Percentiles rank a stretch among this genome's conserved stretches.
Conservation (phyloP, 2,113 vertebrate species). For the Calyptommatus sinebrachiatus region DNA sequence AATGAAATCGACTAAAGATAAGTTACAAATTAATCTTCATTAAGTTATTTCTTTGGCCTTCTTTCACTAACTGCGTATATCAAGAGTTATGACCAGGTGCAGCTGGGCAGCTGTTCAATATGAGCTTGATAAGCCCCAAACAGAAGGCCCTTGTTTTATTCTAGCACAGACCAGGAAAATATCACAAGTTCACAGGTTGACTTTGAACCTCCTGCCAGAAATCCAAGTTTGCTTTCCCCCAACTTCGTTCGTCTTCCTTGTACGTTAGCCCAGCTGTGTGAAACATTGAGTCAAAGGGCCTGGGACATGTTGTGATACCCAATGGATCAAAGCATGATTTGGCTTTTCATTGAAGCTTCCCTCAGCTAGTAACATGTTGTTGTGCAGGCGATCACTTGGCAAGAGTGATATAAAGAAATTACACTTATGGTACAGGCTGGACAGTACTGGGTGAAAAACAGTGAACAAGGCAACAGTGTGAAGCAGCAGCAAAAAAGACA, state of each 20-base stretch:
- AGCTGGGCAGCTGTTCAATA: not conserved
- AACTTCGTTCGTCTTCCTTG: not conserved
- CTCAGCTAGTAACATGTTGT: too few species aligned
- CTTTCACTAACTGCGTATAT: not conserved
- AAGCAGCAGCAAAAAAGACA: too few species aligned
- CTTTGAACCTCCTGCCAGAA: not conserved
- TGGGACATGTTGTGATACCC: not conserved
- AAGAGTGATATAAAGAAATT: too few species aligned
- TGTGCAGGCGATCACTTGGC: too few species aligned
- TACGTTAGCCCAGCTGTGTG: too few species aligned
- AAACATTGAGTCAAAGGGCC: not conserved
- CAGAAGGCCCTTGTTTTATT: not conserved
- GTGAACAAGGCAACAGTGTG: too few species aligned
- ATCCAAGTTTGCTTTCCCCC: not conserved
- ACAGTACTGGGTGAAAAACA: too few species aligned
- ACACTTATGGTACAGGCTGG: too few species aligned
- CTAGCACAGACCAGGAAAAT: not conserved
- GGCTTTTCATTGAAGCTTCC: too few species aligned
- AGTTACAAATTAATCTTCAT: too few species aligned
- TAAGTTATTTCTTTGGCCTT: not conserved
- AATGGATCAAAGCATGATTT: too few species aligned
- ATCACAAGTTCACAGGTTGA: not conserved
- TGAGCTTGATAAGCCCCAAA: not conserved
- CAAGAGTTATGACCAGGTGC: not conserved
- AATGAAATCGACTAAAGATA: too few species aligned